Conservation (phyloP, 2,113 vertebrate species). For the Sorex fumeus region DNA sequence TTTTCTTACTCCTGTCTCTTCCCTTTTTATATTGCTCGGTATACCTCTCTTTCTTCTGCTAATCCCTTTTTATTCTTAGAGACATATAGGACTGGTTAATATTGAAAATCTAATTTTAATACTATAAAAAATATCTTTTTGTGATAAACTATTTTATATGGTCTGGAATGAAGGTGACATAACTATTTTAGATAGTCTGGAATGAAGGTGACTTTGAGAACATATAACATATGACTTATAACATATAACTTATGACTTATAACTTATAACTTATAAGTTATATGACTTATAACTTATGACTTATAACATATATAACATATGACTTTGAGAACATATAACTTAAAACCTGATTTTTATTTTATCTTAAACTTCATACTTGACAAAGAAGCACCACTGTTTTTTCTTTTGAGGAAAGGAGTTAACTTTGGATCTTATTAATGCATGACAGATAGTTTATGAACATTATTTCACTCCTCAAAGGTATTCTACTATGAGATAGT, state of each 20-base stretch:
- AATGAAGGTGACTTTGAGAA: too few relatives aligned
- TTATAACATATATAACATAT: too few relatives aligned
- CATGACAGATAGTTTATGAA: constrained; percentile 13
- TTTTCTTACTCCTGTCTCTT: background rate
- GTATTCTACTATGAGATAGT: background rate
- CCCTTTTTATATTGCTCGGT: constrained; percentile 9
- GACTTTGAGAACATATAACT: too few relatives aligned
- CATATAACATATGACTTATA: too few relatives aligned
- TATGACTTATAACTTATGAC: too few relatives aligned
- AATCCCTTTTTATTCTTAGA: background rate
- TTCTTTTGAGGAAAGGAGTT: constrained; percentile 44
- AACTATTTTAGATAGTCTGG: too few relatives aligned
- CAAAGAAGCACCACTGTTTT: background rate
- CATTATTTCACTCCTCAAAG: constrained; percentile 35
- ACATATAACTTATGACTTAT: too few relatives aligned
- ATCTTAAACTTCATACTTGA: background rate
- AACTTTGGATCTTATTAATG: background rate
- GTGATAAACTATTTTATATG: constrained; percentile 6
- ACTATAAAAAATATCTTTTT: background rate
- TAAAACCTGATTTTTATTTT: too few relatives aligned
- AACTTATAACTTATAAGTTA: too few relatives aligned
- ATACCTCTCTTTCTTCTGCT: constrained; percentile 12
- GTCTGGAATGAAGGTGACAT: constrained; percentile 30
- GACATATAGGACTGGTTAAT: constrained; percentile 13
- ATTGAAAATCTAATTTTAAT: constrained; percentile 63